These are phyloP conservation scores for Callopanchax toddi DNA, from an alignment of 2,113 vertebrate genomes.

Conservation along the genomic window DNA sequence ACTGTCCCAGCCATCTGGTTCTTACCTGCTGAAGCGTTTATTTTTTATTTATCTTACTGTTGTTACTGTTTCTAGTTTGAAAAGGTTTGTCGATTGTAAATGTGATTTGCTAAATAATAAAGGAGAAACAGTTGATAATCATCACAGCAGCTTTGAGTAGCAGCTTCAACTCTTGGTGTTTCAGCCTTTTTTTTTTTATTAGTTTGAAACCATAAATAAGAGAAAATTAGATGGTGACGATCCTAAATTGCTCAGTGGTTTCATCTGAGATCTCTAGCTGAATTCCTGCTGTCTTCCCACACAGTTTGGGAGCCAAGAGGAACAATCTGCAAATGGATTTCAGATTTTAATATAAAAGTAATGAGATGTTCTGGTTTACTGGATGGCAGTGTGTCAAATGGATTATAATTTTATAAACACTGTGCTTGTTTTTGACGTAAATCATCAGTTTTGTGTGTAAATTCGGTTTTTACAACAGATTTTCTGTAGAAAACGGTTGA, in stretches of 20 bases:
- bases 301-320: neutral
- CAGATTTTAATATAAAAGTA: neutral
- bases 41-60: too few relatives aligned
- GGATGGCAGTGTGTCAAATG: too few relatives aligned
- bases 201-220: neutral
- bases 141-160: neutral
- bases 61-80: neutral
- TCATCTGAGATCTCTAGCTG: neutral
- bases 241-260: neutral
- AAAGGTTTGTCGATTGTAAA: too few relatives aligned
- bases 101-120: too few relatives aligned
- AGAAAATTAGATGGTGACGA: neutral
- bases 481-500: too few relatives aligned
- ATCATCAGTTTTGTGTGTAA: too few relatives aligned
- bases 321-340: neutral
- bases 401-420: neutral
- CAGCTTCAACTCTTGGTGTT: neutral
- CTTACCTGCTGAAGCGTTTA: slow-evolving; percentile 6
- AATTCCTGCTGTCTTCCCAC: slow-evolving; percentile 1
- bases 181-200: neutral
- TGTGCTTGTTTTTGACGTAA: too few relatives aligned
- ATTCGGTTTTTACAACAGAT: too few relatives aligned
- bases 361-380: neutral
- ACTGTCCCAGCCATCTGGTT: too few relatives aligned
- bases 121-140: too few relatives aligned